These are phyloP conservation scores for Mesocentrotus franciscanus DNA, from an alignment of 53 echinoderm and acorn worm genomes.

Conservation along the genomic window DNA sequence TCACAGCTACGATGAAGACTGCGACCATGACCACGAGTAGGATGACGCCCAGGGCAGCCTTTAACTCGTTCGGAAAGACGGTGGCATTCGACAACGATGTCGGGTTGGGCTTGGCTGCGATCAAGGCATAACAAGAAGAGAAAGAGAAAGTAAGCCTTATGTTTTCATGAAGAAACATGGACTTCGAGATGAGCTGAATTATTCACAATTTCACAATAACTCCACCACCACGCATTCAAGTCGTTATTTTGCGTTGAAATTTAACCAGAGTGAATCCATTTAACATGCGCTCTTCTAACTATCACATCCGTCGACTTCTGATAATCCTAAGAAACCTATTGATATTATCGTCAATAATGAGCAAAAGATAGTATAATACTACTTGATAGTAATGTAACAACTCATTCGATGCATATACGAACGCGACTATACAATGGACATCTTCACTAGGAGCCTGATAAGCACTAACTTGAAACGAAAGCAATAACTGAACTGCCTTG, in stretches of 20 bases:
- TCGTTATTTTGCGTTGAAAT: neutral
- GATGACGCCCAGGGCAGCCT: slow-evolving; percentile 66
- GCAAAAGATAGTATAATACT: neutral
- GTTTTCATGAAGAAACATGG: neutral
- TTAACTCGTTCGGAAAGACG: slow-evolving; percentile 58
- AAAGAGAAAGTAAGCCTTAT: neutral
- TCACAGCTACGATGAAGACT: slow-evolving; percentile 66
- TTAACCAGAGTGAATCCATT: neutral
- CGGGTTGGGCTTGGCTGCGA: slow-evolving; percentile 60
- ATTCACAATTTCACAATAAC: neutral
- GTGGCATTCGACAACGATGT: slow-evolving; percentile 57
- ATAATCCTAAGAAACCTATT: neutral
- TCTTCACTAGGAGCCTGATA: neutral
- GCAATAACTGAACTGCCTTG: neutral
- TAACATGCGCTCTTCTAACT: neutral
- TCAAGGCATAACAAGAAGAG: neutral
- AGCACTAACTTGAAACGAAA: neutral
- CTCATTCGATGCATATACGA: neutral
- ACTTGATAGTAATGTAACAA: neutral
- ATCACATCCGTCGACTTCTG: neutral
- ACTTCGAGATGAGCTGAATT: neutral
- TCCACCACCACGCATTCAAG: neutral
- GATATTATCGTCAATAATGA: neutral
- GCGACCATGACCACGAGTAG: slow-evolving; percentile 70
- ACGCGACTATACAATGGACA: no score